Percentiles rank a stretch among this genome's conserved stretches.
Evolutionary conservation across 2,888 invertebrate species (phyloP).

Genomic region (Drosophila subquinaria): DNA sequence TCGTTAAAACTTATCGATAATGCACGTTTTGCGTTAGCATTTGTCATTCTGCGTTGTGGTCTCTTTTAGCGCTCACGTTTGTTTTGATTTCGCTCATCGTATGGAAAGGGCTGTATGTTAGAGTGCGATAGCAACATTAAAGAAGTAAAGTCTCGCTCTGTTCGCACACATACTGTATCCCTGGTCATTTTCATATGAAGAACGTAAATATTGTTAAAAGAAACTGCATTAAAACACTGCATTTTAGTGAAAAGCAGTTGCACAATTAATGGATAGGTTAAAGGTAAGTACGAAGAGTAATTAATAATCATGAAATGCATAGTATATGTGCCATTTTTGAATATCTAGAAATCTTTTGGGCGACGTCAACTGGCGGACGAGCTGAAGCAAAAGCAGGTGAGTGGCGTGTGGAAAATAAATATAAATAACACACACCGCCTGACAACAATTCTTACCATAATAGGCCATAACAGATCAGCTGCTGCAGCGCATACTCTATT

Average conservation of each 20-base stretch:
- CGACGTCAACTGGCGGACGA: slow-evolving; percentile 72
- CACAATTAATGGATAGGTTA: slow-evolving; percentile 47
- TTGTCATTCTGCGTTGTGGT: slow-evolving; percentile 26
- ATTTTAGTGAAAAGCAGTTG: slow-evolving; percentile 14
- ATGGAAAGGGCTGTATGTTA: slow-evolving; percentile 7
- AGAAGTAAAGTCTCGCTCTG: too few species aligned
- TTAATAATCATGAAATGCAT: not conserved
- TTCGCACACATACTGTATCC: slow-evolving; percentile 19
- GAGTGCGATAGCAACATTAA: slow-evolving; percentile 24
- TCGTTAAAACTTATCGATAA: slow-evolving; percentile 16
- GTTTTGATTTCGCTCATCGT: slow-evolving; percentile 23
- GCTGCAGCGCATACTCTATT: slow-evolving; percentile 82
- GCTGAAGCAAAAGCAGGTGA: slow-evolving; percentile 83
- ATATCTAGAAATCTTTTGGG: slow-evolving; percentile 43
- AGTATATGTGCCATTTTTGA: not conserved
- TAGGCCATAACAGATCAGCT: slow-evolving; percentile 76
- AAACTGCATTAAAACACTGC: slow-evolving; percentile 29
- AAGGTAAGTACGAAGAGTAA: slow-evolving; percentile 27
- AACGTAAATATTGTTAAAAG: slow-evolving; percentile 49
- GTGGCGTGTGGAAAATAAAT: slow-evolving; percentile 32
- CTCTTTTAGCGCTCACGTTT: slow-evolving; percentile 27
- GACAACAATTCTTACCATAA: not conserved
- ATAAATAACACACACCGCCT: slow-evolving; percentile 16
- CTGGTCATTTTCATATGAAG: slow-evolving; percentile 35
- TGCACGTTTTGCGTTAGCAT: slow-evolving; percentile 5